Conservation (phyloP, 2,797 vertebrate genomes). For the Sandelia bainsii region DNA sequence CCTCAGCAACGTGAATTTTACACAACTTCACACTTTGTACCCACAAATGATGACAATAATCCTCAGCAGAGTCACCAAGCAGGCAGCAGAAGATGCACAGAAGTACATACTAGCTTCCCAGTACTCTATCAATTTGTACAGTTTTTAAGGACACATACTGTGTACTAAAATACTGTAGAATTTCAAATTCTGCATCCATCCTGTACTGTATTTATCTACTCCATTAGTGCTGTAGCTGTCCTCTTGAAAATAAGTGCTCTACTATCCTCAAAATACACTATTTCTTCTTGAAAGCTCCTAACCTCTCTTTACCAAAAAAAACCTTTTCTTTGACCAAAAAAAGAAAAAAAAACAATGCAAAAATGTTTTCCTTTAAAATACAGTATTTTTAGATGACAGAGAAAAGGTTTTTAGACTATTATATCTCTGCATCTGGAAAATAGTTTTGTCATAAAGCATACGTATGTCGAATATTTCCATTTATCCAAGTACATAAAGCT, state of each 20-base stretch:
- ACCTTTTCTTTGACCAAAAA: neutral
- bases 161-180: neutral
- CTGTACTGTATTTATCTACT: constrained; percentile 7
- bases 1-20: constrained; percentile 32
- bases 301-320: neutral
- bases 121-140: neutral
- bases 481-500: neutral
- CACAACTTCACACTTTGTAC: constrained; percentile 27
- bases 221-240: constrained; percentile 23
- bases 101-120: neutral
- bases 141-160: constrained; percentile 6
- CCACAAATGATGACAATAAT: constrained; percentile 33
- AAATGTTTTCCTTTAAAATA: constrained; percentile 5
- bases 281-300: constrained; percentile 24
- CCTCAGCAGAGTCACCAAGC: constrained; percentile 19
- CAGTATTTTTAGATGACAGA: neutral
- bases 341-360: constrained; percentile 2
- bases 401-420: neutral
- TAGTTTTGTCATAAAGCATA: neutral
- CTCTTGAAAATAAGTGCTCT: constrained; percentile 23
- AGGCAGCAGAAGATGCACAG: constrained; percentile 10
- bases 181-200: constrained; percentile 21
- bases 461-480: neutral
- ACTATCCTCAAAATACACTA: constrained; percentile 5
- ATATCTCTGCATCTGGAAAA: neutral